These are phyloP conservation scores for Triplophysa rosa DNA, from an alignment of 2,113 vertebrate genomes.

Conservation along the genomic window DNA sequence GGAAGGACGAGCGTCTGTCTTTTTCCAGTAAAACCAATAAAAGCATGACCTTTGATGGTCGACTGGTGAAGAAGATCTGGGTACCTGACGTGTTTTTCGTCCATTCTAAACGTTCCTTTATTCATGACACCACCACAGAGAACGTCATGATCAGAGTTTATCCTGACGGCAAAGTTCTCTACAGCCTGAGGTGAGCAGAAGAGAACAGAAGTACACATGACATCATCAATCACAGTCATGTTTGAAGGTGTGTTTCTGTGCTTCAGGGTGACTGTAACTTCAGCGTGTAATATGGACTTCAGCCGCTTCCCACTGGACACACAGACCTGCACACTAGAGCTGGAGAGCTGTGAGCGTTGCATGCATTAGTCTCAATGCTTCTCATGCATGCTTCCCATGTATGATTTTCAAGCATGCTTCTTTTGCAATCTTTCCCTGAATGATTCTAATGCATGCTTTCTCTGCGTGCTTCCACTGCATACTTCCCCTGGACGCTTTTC, in stretches of 20 bases:
- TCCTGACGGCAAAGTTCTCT: slow-evolving; percentile 91
- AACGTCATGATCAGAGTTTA: slow-evolving; percentile 96
- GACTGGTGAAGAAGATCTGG: slow-evolving; percentile 96
- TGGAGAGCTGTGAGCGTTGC: slow-evolving; percentile 88
- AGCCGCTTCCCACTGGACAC: slow-evolving; percentile 94
- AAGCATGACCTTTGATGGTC: slow-evolving; percentile 94
- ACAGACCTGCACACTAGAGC: slow-evolving; percentile 91
- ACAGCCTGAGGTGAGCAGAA: slow-evolving; percentile 90
- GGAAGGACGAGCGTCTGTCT: slow-evolving; percentile 90
- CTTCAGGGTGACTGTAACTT: slow-evolving; percentile 90
- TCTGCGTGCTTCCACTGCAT: too few species aligned
- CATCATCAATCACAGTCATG: not conserved
- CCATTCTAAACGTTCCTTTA: slow-evolving; percentile 94
- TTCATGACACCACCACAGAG: slow-evolving; percentile 91
- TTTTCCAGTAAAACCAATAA: slow-evolving; percentile 90
- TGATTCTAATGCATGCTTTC: too few species aligned
- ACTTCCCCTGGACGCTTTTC: too few species aligned
- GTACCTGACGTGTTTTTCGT: slow-evolving; percentile 96
- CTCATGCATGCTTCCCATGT: too few species aligned
- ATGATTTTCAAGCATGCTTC: too few species aligned
- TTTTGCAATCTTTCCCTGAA: too few species aligned
- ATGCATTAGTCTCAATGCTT: too few species aligned
- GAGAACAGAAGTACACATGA: not conserved
- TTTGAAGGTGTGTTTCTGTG: slow-evolving; percentile 32
- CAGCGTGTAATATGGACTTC: slow-evolving; percentile 98